Evolutionary conservation across 2,797 vertebrate species (phyloP), one percentile per base, ranked within the genome.

Genomic region (Vespertilio murinus): DNA sequence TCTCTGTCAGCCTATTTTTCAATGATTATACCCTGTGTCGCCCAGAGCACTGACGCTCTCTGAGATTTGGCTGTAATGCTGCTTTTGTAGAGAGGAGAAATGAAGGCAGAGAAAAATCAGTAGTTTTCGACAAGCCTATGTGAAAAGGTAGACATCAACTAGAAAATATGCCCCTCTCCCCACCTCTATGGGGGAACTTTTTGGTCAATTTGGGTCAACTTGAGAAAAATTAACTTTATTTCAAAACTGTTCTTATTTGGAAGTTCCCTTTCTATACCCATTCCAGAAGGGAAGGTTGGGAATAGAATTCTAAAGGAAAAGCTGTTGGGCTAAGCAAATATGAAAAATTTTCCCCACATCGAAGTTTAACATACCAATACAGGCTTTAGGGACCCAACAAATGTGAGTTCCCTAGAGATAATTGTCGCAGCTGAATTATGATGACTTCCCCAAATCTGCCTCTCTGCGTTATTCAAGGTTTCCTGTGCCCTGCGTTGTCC

Each of bases 381-480:
- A 80, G 81, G 96, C 94, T 97, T 96, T 74, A 92, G 96, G 69
- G 93, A 96, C 33, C 5, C 74, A 79, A 65, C 59, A 52, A 56
- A 97, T 95, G 61, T 95, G 67, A 96, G 92, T 96, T 92, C 73
- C 85, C 88, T 89, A 90, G 93, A 97, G 97, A 94, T 91, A 97
- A 97, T 97, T 95, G 95, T 87, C 94, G 79, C 74, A 94, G 90
- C 95, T 94, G 96, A 98, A 96, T 97, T 97, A 91, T 82, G 49
- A 95, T 90, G 47, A 89, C 91, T 56, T 88, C 95, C 86, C 92
- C 47, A 6, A 61, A 95, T 88, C 95, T 96, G 95, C 40, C 84
- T 94, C 81, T 94, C 88, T 95, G 65, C 65, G 35, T 93, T 74
- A 77, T 95, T 95, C 96, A 97, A 96, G 88, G 97, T 96, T 97